A percentile compares a stretch with the other conserved stretches of the same genome.
phyloP scores from a whole-genome alignment of 2,113 vertebrate species.

The Vombatus ursinus region DNA sequence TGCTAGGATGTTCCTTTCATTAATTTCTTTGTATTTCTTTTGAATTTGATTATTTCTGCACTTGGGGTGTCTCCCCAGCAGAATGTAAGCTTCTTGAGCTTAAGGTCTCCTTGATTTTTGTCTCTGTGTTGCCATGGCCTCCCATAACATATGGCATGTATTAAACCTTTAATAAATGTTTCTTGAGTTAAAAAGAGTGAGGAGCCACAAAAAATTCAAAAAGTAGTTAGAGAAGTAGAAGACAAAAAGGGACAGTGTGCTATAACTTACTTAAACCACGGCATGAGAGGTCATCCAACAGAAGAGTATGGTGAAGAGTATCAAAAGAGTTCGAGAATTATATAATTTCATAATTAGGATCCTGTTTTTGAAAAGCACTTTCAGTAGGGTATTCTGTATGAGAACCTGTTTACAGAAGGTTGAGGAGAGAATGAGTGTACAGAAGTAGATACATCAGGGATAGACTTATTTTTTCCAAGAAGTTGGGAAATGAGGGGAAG shows the following conservation, averaged over 20 bases:
- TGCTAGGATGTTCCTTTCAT: neutral
- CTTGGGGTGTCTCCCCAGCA: neutral
- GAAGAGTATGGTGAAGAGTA: neutral
- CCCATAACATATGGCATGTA: neutral
- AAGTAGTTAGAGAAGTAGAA: neutral
- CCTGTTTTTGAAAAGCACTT: neutral
- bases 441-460: neutral
- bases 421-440: neutral
- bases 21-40: neutral
- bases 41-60: neutral
- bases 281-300: neutral
- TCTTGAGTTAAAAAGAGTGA: neutral
- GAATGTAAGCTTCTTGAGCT: neutral
- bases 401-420: neutral
- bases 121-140: neutral
- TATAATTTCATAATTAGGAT: neutral
- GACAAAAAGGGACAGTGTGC: neutral
- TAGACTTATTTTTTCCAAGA: neutral
- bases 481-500: neutral
- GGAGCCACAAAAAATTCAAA: neutral
- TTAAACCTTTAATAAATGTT: neutral
- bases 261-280: neutral
- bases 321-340: neutral
- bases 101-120: neutral
- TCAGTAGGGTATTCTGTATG: neutral